These are phyloP conservation scores for Chrysogorgia sp. DNA, from an alignment of 92 coral and sea anemone species.

Conservation along the genomic window DNA sequence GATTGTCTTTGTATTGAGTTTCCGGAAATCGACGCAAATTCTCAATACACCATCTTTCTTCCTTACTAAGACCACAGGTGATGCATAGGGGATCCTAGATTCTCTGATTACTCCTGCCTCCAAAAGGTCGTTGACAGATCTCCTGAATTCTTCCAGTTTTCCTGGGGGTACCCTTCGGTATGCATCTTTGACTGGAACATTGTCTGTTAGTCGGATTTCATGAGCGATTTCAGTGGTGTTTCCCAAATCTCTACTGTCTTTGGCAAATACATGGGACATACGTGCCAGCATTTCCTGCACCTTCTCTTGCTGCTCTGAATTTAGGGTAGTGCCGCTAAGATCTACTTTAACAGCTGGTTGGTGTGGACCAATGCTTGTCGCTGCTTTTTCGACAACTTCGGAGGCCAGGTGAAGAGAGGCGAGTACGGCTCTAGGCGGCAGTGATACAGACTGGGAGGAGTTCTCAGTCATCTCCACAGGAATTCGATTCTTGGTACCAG, in stretches of 20 bases:
- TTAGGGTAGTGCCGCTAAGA: too few species aligned
- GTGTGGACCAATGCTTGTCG: too few species aligned
- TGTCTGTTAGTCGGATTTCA: slow-evolving; percentile 17
- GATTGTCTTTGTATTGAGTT: slow-evolving; percentile 55
- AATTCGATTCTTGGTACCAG: too few species aligned
- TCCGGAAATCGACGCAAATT: slow-evolving; percentile 27
- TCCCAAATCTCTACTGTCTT: not conserved
- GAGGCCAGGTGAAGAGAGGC: too few species aligned
- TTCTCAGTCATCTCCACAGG: too few species aligned
- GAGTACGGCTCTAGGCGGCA: too few species aligned
- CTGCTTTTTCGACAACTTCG: too few species aligned
- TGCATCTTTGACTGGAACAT: not conserved
- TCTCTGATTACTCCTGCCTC: slow-evolving; percentile 34
- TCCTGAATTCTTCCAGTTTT: slow-evolving; percentile 31
- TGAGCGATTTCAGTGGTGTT: slow-evolving; percentile 10
- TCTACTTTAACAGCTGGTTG: too few species aligned
- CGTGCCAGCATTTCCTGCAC: slow-evolving; percentile 36
- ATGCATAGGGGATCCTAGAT: slow-evolving; percentile 35
- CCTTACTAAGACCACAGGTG: slow-evolving; percentile 45
- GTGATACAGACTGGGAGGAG: too few species aligned
- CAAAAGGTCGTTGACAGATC: slow-evolving; percentile 17
- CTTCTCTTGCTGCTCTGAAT: slow-evolving; percentile 20
- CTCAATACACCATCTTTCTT: slow-evolving; percentile 36
- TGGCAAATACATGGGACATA: slow-evolving; percentile 32
- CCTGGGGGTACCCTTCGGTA: slow-evolving; percentile 12